Base-by-base conservation (phyloP, 1,140 invertebrate genomes). In the Coelopa frigida region DNA sequence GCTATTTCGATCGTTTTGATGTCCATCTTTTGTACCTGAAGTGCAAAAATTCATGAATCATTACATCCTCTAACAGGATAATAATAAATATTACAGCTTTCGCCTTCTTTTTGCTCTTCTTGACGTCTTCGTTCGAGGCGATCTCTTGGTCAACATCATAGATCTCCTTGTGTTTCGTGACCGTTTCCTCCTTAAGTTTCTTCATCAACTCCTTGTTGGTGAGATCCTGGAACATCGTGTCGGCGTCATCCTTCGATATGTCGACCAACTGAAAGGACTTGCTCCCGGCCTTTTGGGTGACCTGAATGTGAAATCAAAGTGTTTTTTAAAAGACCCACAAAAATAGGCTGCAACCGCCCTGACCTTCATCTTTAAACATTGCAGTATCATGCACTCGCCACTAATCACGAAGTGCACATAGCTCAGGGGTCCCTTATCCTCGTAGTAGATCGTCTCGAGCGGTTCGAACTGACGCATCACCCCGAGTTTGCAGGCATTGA, bases 351-450 rank as follows among this genome's bases (percentile, higher is more conserved):
- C n/a, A n/a, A n/a, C 12, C n/a, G 36, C 14, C 23, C 24, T 39
- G 24, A 62, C 64, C 54, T 44, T 49, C 15, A 68, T 45, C 31
- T 58, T 55, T 0, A 68, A 47, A 26, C 57, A 64, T 31, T 68
- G 66, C 1, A 68, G 46, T 11, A 68, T 62, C 18, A 57, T 49
- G 20, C 65, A 68, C 38, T 68, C 55, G 7, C 66, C 66, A 43
- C 65, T 68, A 3, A 68, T 47, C 1, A 68, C 56, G 39, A 68
- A 68, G 27, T 62, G 53, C 1, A 68, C 65, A 38, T 56, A 61
- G 26, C 57, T 58, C 4, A 58, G 7, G 10, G 46, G 49, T 21
- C 61, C 65, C 23, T 50, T 54, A 23, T 68, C 61, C 2, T 60
- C 51, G 4, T 44, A 46, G 31, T 54, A 59, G 20, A 68, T 68